Evolutionary conservation across 2,113 vertebrate genomes (phyloP).

Genomic region (Xiphias gladius): DNA sequence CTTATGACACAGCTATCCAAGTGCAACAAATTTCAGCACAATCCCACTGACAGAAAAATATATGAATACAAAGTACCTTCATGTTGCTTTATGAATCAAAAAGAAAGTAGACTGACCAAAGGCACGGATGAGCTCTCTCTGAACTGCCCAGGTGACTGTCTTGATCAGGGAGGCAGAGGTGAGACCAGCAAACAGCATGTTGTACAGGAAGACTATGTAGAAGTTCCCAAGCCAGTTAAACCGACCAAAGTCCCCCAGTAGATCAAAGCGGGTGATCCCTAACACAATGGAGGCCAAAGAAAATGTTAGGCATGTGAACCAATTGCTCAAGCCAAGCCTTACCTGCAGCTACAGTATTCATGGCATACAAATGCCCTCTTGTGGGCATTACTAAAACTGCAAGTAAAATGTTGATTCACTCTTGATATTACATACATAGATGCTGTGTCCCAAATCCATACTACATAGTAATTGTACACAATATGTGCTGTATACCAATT

Average conservation of each 20-base stretch:
- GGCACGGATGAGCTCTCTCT: slow-evolving; percentile 93
- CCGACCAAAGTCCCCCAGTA: slow-evolving; percentile 95
- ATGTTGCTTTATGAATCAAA: slow-evolving; percentile 2
- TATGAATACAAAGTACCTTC: neutral
- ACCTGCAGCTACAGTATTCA: neutral
- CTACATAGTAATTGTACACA: neutral
- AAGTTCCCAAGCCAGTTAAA: slow-evolving; percentile 98
- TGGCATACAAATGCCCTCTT: slow-evolving; percentile 49
- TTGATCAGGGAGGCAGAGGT: slow-evolving; percentile 95
- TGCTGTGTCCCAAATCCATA: neutral
- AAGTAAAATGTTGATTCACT: slow-evolving; percentile 24
- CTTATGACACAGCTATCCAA: slow-evolving; percentile 59
- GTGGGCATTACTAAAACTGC: slow-evolving; percentile 67
- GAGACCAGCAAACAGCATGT: slow-evolving; percentile 93
- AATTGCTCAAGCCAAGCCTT: neutral
- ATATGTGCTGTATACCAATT: neutral
- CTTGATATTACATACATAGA: neutral
- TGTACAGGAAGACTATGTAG: slow-evolving; percentile 96
- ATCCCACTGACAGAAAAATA: slow-evolving; percentile 10
- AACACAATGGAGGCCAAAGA: neutral
- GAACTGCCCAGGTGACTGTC: slow-evolving; percentile 92
- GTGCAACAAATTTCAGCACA: slow-evolving; percentile 31
- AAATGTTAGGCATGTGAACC: slow-evolving; percentile 2
- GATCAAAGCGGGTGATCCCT: slow-evolving; percentile 97
- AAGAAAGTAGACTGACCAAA: slow-evolving; percentile 87